A percentile compares a stretch with the other conserved stretches of the same genome.
These are phyloP conservation scores for Epinotia brunnichana DNA, from an alignment of 2,888 invertebrate species.

Conservation along the genomic window DNA sequence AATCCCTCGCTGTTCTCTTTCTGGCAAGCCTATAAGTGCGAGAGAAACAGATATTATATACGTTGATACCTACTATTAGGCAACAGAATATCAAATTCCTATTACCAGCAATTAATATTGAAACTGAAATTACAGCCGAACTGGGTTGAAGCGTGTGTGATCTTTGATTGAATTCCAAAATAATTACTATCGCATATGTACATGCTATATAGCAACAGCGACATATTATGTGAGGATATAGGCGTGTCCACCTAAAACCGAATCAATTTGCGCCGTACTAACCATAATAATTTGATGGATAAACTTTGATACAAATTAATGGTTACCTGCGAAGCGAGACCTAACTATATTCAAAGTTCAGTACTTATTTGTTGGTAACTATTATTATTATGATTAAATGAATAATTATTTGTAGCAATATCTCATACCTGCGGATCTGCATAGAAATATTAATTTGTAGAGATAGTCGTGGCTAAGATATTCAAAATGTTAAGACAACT, in stretches of 20 bases:
- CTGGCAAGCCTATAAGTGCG: no score
- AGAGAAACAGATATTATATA: background rate
- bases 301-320: background rate
- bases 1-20: no score
- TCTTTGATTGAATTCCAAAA: slow-evolving; percentile 19
- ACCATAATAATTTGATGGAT: background rate
- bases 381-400: no score
- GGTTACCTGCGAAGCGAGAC: background rate
- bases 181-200: slow-evolving; percentile 1
- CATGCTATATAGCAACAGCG: background rate
- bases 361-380: no score
- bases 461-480: no score
- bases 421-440: no score
- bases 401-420: no score
- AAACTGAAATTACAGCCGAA: slow-evolving; percentile 8
- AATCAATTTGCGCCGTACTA: background rate
- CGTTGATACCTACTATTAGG: background rate
- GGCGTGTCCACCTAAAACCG: background rate
- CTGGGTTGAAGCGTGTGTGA: background rate
- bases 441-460: no score
- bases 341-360: no score
- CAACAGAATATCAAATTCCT: slow-evolving; percentile 3
- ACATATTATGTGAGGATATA: background rate
- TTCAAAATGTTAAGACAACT: no score
- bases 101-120: slow-evolving; percentile 27